Evolutionary conservation across 2,113 vertebrate genomes (phyloP), one percentile per base, ranked within the genome.

Genomic region (Chunga burmeisteri): DNA sequence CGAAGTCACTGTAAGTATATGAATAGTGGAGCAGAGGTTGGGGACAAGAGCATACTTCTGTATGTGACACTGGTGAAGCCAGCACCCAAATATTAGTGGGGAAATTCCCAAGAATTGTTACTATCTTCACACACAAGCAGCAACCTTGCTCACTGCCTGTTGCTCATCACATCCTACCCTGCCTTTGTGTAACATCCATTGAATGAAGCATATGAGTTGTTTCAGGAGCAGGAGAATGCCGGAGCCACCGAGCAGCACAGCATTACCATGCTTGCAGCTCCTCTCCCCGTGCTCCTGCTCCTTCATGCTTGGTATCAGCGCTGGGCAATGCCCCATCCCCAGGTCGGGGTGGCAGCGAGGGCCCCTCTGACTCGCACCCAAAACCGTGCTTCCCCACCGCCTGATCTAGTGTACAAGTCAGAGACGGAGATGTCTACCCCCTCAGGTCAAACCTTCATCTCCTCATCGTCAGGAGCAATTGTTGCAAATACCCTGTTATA

Each of bases 231-330:
- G 40, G 2, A 52, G 42, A 58, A n/a, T 27, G 36, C 23, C 0
- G 0, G 40, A 29, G 36, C 26, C 1, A 0, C 16, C 5, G 15
- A 55, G 22, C 14, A 82, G 47, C 30, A 63, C 46, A 81, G 38
- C 13, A 10, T 29, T n/a, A 21, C 19, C 11, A 6, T 8, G 15
- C 20, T 58, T 56, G 18, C 7, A 27, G 34, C 23, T 34, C 10
- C 13, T 66, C 38, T 52, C 20, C 46, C 30, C 74, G 23, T 53
- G 16, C 34, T 53, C 8, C 47, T 59, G 52, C 9, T 17, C 13
- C 46, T 53, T 44, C 34, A 4, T 14, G 20, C 14, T 61, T 26
- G 23, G 7, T 13, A 32, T 9, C 61, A 10, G 47, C 10, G 62
- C n/a, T 27, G 30, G 47, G 49, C 53, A 27, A 23, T 18, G 61